Conservation (phyloP, 2,113 vertebrate species). For the Gallinago jamesoni region DNA sequence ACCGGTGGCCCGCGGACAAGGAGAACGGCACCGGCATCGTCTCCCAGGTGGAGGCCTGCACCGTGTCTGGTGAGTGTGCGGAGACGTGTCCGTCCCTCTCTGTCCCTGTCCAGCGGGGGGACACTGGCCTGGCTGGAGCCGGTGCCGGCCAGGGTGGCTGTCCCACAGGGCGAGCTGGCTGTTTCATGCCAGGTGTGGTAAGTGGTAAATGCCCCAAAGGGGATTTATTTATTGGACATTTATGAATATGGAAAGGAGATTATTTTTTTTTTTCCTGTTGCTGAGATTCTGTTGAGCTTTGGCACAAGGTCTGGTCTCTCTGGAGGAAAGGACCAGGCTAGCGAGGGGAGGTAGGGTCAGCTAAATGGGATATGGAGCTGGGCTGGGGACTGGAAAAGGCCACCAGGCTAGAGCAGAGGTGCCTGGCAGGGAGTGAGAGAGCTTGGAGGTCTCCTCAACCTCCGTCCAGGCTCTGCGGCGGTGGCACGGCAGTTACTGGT, state of each 20-base stretch:
- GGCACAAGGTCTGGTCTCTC: background rate
- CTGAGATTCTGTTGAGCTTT: background rate
- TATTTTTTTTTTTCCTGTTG: background rate
- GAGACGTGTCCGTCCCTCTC: rapidly evolving
- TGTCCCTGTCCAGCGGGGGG: background rate
- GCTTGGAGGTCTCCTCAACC: background rate
- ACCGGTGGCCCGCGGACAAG: constrained; percentile 87
- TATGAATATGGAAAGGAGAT: background rate
- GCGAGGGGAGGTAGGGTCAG: background rate
- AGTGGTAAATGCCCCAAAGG: background rate
- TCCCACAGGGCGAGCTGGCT: background rate
- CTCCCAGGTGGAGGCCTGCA: constrained; percentile 83
- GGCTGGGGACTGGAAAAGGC: background rate
- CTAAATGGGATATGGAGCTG: background rate
- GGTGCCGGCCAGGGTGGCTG: background rate
- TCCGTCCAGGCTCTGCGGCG: rapidly evolving
- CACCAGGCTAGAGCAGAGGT: background rate
- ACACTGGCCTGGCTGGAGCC: rapidly evolving
- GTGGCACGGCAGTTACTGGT: background rate
- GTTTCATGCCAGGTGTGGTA: background rate
- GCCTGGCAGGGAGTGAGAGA: background rate
- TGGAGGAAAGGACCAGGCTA: background rate
- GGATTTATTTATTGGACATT: background rate
- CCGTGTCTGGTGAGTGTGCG: constrained; percentile 71
- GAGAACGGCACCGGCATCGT: constrained; percentile 87